Conservation (phyloP, 2,797 vertebrate species). For the Anomalospiza imberbis region DNA sequence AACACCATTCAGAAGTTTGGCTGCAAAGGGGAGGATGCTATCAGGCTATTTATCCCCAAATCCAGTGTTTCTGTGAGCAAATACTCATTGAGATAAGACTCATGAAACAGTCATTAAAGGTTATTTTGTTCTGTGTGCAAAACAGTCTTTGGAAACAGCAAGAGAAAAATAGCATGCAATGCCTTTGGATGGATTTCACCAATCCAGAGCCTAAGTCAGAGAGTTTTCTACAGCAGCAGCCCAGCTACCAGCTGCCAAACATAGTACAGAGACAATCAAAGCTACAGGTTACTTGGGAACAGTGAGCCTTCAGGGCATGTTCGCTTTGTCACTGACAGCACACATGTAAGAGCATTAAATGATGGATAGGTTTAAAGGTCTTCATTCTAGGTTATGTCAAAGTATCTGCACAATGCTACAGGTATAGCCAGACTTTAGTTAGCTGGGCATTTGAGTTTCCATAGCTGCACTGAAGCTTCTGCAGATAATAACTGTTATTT, state of each 20-base stretch:
- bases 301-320: not conserved
- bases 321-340: not conserved
- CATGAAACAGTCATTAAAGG: not conserved
- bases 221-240: not conserved
- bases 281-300: not conserved
- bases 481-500: constrained; percentile 52
- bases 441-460: constrained; percentile 20
- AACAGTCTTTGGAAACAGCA: not conserved
- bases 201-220: not conserved
- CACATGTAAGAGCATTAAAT: not conserved
- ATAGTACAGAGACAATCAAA: not conserved
- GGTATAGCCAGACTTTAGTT: not conserved
- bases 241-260: constrained; percentile 10
- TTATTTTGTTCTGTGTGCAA: not conserved
- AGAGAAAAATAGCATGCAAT: not conserved
- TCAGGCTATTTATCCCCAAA: not conserved
- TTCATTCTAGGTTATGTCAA: constrained; percentile 8
- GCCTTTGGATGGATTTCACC: not conserved
- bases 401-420: constrained; percentile 5
- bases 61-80: not conserved
- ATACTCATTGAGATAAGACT: not conserved
- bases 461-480: constrained; percentile 19
- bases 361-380: not conserved
- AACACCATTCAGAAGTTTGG: not conserved
- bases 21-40: not conserved